A percentile compares a stretch with the other conserved stretches of the same genome.
These are phyloP conservation scores for Epinephelus fuscoguttatus DNA, from an alignment of 2,113 vertebrate species.

Conservation along the genomic window DNA sequence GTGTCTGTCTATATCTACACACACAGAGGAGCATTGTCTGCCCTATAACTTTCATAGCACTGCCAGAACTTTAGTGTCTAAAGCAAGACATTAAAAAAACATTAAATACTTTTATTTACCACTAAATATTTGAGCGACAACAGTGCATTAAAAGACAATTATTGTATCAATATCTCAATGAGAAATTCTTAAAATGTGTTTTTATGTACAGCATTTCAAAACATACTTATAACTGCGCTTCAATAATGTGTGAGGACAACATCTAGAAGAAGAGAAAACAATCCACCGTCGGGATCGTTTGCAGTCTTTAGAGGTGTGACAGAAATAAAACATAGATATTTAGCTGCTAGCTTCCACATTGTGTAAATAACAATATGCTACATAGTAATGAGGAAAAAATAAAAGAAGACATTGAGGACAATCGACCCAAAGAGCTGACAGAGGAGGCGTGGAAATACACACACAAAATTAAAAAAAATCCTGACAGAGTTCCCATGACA, in stretches of 20 bases:
- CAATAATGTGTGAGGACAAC: conserved; percentile 60
- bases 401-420: background rate
- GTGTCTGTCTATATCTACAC: conserved; percentile 57
- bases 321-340: conserved; percentile 77
- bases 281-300: conserved; percentile 43
- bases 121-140: conserved; percentile 93
- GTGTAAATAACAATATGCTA: conserved; percentile 74
- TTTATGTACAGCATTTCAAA: conserved; percentile 90
- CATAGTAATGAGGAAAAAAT: conserved; percentile 41
- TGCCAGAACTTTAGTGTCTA: conserved; percentile 93
- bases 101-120: conserved; percentile 94
- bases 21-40: conserved; percentile 83
- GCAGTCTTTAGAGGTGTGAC: conserved; percentile 55
- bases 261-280: conserved; percentile 47
- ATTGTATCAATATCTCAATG: conserved; percentile 87
- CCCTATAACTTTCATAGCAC: conserved; percentile 80
- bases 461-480: conserved; percentile 14
- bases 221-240: conserved; percentile 55
- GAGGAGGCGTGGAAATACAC: conserved; percentile 14
- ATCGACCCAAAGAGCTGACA: background rate
- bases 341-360: conserved; percentile 84
- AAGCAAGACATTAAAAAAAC: conserved; percentile 89
- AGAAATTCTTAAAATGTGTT: conserved; percentile 86
- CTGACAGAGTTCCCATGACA: conserved; percentile 43
- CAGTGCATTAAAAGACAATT: conserved; percentile 92